Base-by-base conservation (phyloP, 2,797 vertebrate species). In the Brachymystax lenok region DNA sequence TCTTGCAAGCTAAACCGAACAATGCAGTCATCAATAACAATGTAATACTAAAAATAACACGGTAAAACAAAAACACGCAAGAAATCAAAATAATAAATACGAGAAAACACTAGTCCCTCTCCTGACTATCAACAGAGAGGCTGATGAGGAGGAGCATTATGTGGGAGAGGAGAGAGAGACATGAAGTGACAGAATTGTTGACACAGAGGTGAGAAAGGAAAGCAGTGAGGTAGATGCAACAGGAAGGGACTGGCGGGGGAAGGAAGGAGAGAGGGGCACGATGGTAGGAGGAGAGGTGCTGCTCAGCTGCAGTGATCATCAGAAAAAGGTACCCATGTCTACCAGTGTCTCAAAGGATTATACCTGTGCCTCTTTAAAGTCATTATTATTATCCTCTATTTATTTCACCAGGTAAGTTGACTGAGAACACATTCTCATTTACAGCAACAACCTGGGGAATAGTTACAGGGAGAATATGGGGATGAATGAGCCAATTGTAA, bases 201-300 rank as follows among this genome's bases (percentile, higher is more conserved):
- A 35, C 35, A 35, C 35, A 35, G 35, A 35, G 35, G 35, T 74
- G 63, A 68, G 63, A 33, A 68, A 75, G 63, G 16, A 69, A 33
- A 68, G 50, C 40, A 66, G 61, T 24, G 17, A 51, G 73, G 72
- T 74, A 33, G 67, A 66, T 30, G 27, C 4, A 46, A 33, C 8
- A 16, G 33, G 27, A 46, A 13, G 63, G 24, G 24, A 27, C 63
- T 28, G 24, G 63, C 12, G 63, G 70, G 17, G 70, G 30, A 56
- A 19, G 54, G 17, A 19, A 52, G 5, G 19, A n/a, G 40, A 40
- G 40, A 40, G 7, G 40, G 40, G 8, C 8, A 10, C 8, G 7
- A 1, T 40, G 40, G 40, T 40, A 10, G 8, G 8, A 8, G 54
- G 54, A 56, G n/a, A 56, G 19, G 54, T 56, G 5, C 54, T 56